These are phyloP conservation scores for Nomada flava DNA, from an alignment of 2,888 invertebrate genomes.

Conservation along the genomic window DNA sequence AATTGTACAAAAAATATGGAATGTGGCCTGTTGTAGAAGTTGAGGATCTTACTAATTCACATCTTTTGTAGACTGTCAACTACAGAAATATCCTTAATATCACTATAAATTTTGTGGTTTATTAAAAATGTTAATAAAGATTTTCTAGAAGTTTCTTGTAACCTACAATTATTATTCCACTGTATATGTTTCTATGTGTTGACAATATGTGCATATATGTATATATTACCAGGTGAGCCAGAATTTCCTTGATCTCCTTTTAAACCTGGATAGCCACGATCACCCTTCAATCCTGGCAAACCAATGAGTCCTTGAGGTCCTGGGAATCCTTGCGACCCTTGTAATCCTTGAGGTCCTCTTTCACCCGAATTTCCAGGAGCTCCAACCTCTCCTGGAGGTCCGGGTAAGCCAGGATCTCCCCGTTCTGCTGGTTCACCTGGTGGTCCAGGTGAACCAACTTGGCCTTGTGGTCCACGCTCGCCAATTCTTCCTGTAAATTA, in stretches of 20 bases:
- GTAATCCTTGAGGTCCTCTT: slow-evolving; percentile 89
- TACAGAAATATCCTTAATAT: no score
- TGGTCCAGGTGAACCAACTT: slow-evolving; percentile 90
- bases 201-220: neutral
- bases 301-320: slow-evolving; percentile 90
- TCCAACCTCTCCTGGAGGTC: slow-evolving; percentile 89
- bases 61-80: no score
- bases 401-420: slow-evolving; percentile 91
- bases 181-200: slow-evolving; percentile 1
- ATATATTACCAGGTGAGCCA: slow-evolving; percentile 86
- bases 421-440: slow-evolving; percentile 93
- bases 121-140: neutral
- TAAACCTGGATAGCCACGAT: slow-evolving; percentile 88
- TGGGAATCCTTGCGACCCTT: slow-evolving; percentile 89
- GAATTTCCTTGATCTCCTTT: slow-evolving; percentile 91
- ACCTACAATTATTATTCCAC: neutral
- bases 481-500: slow-evolving; percentile 87
- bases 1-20: no score
- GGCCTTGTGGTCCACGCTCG: slow-evolving; percentile 92
- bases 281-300: slow-evolving; percentile 90
- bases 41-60: no score
- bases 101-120: no score
- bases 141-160: neutral
- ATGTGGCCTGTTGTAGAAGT: no score
- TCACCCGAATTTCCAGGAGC: slow-evolving; percentile 91